Base-by-base conservation (phyloP, 2,888 invertebrate species). In the Seladonia tumulorum region DNA sequence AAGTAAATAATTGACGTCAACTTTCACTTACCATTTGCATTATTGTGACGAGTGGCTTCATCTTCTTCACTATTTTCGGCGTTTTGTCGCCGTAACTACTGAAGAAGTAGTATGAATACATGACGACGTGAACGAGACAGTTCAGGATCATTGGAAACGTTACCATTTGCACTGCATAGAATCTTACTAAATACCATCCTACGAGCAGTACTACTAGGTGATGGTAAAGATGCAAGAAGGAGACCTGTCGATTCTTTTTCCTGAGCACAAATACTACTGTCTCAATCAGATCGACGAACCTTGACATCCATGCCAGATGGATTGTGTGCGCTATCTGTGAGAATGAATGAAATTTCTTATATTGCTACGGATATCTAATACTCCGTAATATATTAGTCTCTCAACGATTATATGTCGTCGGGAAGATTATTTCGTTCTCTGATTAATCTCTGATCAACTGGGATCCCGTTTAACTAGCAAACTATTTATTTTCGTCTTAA, bases 81-180 rank as follows among this genome's bases (percentile, higher is more conserved):
- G 73, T 0, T 0, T 39, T 45, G 1, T 68, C n/a, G 2, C 96
- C 97, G 76, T 22, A 96, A 95, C 76, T 96, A 0, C 97, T 95
- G 16, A 94, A 90, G 10, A 97, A 95, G 92, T 98, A 98, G 94
- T 98, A 98, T 0, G 95, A 95, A 92, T 98, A 98, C 97, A 97
- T 97, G 7, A 97, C 93, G 0, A 97, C 95, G 89, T 98, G 97
- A 1, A 97, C 96, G 0, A 95, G 93, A 68, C 96, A 96, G 93
- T 98, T 98, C 57, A 97, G n/a, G 83, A 92, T 97, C 93, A 0
- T 96, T 0, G 96, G 95, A 91, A 97, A 96, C 0, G 96, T 95
- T 0, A 96, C 94, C 94, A 97, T 96, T 53, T 96, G 97, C 89
- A 97, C 97, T 96, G 95, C 96, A 79, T 96, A 94, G 92, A 96